Evolutionary conservation across 2,797 vertebrate species (phyloP).

Genomic region (Bryconaethiops microstoma): DNA sequence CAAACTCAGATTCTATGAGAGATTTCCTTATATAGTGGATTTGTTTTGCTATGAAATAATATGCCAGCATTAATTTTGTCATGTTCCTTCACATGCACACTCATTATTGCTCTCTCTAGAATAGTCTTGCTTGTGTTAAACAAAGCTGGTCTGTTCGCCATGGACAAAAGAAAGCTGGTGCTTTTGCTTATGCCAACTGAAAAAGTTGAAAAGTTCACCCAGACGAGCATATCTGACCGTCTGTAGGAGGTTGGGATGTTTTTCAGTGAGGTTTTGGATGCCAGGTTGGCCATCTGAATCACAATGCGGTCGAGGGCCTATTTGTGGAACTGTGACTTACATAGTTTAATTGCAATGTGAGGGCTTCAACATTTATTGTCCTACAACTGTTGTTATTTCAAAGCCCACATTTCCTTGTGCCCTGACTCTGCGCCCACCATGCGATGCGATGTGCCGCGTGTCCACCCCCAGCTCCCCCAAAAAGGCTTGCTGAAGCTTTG

Average conservation of each 20-base stretch:
- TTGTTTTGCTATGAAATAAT: no score
- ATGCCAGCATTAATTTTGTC: no score
- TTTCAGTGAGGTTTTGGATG: constrained; percentile 18
- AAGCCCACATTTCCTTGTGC: constrained; percentile 65
- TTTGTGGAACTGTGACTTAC: constrained; percentile 63
- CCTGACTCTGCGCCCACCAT: constrained; percentile 69
- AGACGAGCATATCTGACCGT: constrained; percentile 18
- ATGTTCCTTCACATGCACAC: no score
- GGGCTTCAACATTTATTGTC: constrained; percentile 69
- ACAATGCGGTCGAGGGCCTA: constrained; percentile 46
- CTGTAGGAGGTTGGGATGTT: neutral
- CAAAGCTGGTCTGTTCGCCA: no score
- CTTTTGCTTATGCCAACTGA: constrained; percentile 26
- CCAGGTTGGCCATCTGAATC: constrained; percentile 33
- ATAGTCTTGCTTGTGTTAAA: no score
- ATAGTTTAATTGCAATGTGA: constrained; percentile 66
- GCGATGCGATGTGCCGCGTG: constrained; percentile 59
- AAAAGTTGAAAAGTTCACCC: constrained; percentile 48
- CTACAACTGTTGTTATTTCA: constrained; percentile 77
- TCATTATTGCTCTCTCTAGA: no score
- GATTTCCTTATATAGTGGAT: no score
- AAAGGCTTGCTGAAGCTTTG: constrained; percentile 67
- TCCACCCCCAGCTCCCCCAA: constrained; percentile 67
- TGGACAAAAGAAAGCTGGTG: constrained; percentile 7
- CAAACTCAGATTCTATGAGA: no score